These are phyloP conservation scores for Candidula unifasciata DNA, from an alignment of 2,888 invertebrate species.

Conservation along the genomic window DNA sequence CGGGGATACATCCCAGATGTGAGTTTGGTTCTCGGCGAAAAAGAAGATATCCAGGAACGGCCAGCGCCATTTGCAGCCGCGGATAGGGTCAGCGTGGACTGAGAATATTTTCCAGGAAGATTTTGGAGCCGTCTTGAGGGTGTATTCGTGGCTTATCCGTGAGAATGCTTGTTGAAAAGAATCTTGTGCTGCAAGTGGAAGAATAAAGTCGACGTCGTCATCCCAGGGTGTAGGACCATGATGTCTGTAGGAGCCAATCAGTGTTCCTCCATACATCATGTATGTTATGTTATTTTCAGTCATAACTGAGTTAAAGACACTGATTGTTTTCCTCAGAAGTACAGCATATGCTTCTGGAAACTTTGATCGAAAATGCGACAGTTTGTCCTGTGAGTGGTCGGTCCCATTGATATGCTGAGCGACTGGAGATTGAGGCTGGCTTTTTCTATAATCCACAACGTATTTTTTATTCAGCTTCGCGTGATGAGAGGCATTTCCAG, in stretches of 20 bases:
- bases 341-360: neutral
- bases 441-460: too few species aligned
- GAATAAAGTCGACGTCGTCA: slow-evolving; percentile 43
- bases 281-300: slow-evolving; percentile 3
- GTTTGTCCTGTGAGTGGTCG: neutral
- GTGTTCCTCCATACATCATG: slow-evolving; percentile 39
- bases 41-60: slow-evolving; percentile 60
- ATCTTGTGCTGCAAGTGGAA: neutral
- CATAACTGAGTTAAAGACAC: slow-evolving; percentile 27
- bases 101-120: slow-evolving; percentile 38
- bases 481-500: too few species aligned
- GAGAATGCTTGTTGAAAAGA: neutral
- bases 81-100: neutral
- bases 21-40: slow-evolving; percentile 56
- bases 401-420: too few species aligned
- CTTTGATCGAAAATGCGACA: neutral
- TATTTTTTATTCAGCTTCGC: too few species aligned
- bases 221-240: slow-evolving; percentile 47
- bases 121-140: neutral
- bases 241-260: slow-evolving; percentile 48
- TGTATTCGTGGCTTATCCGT: neutral
- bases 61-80: slow-evolving; percentile 53
- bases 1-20: slow-evolving; percentile 57
- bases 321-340: neutral
- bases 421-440: too few species aligned